Evolutionary conservation across 2,797 vertebrate genomes (phyloP).

Genomic region (Orientallactaga sibirica): DNA sequence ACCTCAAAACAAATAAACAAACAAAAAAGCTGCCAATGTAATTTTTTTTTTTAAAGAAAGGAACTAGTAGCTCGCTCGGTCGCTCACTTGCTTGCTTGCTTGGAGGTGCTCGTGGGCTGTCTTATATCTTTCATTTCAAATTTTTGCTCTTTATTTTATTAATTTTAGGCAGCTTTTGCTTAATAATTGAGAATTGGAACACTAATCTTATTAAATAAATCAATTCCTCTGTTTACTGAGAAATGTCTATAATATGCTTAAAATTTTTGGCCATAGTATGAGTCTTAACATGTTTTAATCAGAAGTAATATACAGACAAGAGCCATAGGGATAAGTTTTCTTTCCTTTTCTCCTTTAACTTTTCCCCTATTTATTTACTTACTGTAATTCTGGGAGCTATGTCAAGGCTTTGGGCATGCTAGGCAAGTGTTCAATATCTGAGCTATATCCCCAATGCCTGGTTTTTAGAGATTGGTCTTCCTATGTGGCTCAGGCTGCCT

Average conservation of each 20-base stretch:
- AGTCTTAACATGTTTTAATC: constrained; percentile 42
- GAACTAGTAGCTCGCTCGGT: too few relatives aligned
- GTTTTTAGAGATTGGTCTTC: not conserved
- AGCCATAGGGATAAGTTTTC: not conserved
- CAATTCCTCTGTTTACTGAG: constrained; percentile 7
- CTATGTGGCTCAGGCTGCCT: not conserved
- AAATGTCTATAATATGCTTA: constrained; percentile 23
- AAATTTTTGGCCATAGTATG: not conserved
- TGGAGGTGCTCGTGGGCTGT: too few relatives aligned
- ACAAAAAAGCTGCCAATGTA: too few relatives aligned
- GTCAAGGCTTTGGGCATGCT: too few relatives aligned
- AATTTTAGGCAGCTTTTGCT: not conserved
- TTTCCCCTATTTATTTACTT: not conserved
- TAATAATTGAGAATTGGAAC: constrained; percentile 14
- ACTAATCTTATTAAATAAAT: constrained; percentile 30
- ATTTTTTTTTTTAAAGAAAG: too few relatives aligned
- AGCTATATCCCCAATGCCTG: not conserved
- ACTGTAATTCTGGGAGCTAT: not conserved
- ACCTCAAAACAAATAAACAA: too few relatives aligned
- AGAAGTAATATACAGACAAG: constrained; percentile 34
- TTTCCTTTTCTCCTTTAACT: not conserved
- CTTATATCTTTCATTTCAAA: constrained; percentile 1
- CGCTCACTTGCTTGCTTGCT: too few relatives aligned
- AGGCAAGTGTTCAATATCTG: not conserved
- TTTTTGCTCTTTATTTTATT: constrained; percentile 19